phyloP scores from a whole-genome alignment of 2,888 invertebrate genomes.

The Torymus tubicola region DNA sequence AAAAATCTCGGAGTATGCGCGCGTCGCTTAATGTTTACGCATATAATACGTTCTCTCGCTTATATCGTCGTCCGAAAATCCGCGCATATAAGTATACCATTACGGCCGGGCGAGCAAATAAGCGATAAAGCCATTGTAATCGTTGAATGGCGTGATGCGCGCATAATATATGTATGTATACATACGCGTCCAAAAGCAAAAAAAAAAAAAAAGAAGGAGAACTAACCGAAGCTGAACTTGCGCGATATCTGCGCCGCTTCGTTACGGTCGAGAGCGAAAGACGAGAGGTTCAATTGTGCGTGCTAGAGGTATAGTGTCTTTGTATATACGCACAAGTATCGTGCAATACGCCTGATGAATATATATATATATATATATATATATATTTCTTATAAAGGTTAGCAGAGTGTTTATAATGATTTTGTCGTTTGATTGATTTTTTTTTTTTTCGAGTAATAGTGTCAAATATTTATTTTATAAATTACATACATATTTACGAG shows the following conservation, averaged over 20 bases:
- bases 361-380: no score
- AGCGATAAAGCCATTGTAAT: constrained; percentile 27
- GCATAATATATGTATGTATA: no score
- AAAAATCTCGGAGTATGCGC: no score
- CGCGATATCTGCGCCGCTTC: constrained; percentile 26
- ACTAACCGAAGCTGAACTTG: constrained; percentile 29
- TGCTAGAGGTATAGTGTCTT: no score
- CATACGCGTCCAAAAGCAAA: neutral
- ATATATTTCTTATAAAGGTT: no score
- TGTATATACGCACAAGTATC: no score
- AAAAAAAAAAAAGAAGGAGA: constrained; percentile 1
- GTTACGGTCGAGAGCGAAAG: constrained; percentile 25
- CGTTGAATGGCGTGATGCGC: constrained; percentile 47
- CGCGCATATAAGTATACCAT: neutral
- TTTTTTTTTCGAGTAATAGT: no score
- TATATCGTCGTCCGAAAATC: constrained; percentile 24
- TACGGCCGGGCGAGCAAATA: neutral
- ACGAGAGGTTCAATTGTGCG: constrained; percentile 6
- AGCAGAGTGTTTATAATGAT: no score
- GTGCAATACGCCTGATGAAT: no score
- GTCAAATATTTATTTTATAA: no score
- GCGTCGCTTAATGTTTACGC: constrained; percentile 11
- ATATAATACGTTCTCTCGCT: neutral
- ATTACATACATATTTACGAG: no score
- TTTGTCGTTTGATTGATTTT: no score